A percentile compares a stretch with the other conserved stretches of the same genome.
phyloP scores from a whole-genome alignment of 2,888 invertebrate genomes.

The Habroteleia sp. region DNA sequence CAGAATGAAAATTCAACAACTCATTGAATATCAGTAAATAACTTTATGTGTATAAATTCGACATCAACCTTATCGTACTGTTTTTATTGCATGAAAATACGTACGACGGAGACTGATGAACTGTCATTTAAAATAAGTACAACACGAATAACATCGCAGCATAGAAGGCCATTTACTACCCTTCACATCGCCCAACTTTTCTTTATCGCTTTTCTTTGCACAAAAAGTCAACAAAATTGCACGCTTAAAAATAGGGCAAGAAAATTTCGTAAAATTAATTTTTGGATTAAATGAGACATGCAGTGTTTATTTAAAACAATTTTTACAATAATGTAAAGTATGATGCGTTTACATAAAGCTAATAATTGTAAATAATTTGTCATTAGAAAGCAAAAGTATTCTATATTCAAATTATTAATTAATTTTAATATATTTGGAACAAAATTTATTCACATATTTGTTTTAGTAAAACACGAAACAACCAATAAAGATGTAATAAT shows the following conservation, averaged over 20 bases:
- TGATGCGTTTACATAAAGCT: no score
- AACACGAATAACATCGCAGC: conserved; percentile 48
- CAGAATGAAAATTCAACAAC: no score
- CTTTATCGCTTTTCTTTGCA: conserved; percentile 28
- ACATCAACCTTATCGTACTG: conserved; percentile 42
- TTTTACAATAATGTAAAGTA: no score
- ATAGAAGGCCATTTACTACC: conserved; percentile 66
- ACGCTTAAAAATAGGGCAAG: conserved; percentile 6
- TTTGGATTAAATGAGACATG: conserved; percentile 20
- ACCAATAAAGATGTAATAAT: conserved; percentile 30
- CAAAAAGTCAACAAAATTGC: conserved; percentile 23
- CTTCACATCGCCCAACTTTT: conserved; percentile 30
- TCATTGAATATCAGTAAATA: no score
- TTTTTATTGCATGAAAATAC: conserved; percentile 43
- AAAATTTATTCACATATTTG: no score
- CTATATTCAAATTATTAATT: no score
- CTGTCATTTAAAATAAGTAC: conserved; percentile 59
- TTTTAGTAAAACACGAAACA: no score
- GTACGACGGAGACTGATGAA: conserved; percentile 55
- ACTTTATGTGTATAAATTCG: conserved; percentile 10
- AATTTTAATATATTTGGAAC: no score
- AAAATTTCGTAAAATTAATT: conserved; percentile 30
- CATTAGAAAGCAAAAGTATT: no score
- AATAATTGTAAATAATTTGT: no score
- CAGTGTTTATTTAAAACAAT: no score